Conservation (phyloP, 2,113 vertebrate genomes). For the Perca schrenkii region DNA sequence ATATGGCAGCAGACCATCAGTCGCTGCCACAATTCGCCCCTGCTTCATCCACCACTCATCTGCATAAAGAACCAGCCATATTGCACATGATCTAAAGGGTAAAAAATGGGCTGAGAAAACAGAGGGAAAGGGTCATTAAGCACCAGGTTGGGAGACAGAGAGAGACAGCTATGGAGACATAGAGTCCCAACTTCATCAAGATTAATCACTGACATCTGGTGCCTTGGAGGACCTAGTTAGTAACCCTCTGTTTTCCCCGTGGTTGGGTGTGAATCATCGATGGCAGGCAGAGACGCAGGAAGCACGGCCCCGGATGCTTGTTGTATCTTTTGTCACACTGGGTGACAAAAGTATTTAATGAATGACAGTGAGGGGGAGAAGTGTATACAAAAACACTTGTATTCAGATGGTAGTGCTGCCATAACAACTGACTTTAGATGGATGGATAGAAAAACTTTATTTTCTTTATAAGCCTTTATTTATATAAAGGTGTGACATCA, state of each 20-base stretch:
- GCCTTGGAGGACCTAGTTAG: conserved; percentile 83
- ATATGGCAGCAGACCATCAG: conserved; percentile 18
- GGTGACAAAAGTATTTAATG: conserved; percentile 65
- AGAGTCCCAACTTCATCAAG: conserved; percentile 81
- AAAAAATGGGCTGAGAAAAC: conserved; percentile 77
- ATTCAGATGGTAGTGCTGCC: conserved; percentile 1
- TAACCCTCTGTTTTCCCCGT: conserved; percentile 76
- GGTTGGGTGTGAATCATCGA: conserved; percentile 79
- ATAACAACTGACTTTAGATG: not conserved
- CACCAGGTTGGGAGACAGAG: conserved; percentile 76
- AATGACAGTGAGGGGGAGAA: conserved; percentile 50
- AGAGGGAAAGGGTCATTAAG: conserved; percentile 80
- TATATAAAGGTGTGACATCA: not conserved
- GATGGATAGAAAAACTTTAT: not conserved
- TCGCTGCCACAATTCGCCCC: not conserved
- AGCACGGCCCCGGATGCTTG: conserved; percentile 61
- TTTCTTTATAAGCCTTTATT: not conserved
- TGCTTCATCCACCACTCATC: conserved; percentile 46
- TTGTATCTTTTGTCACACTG: conserved; percentile 78
- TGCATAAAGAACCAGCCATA: conserved; percentile 60
- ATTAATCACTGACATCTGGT: conserved; percentile 84
- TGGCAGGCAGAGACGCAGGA: conserved; percentile 70
- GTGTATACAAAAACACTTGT: conserved; percentile 40
- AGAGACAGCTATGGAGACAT: conserved; percentile 72
- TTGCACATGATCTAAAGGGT: conserved; percentile 72